phyloP scores from a whole-genome alignment of 2,113 vertebrate species.

The Brachirus orientalis region DNA sequence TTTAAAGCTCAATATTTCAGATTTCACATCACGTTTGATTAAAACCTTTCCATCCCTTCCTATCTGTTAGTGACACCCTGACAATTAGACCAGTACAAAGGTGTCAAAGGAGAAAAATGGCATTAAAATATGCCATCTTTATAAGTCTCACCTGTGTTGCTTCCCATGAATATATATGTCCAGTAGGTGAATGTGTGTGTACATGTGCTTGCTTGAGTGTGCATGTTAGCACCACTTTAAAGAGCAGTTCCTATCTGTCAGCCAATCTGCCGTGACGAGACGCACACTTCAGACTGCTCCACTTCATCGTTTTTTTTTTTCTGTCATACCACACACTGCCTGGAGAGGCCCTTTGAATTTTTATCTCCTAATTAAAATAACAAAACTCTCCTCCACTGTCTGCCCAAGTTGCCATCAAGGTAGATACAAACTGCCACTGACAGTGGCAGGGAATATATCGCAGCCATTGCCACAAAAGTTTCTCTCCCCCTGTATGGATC shows the following conservation, averaged over 20 bases:
- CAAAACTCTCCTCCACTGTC: slow-evolving; percentile 81
- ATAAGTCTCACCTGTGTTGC: slow-evolving; percentile 57
- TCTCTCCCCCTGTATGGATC: slow-evolving; percentile 48
- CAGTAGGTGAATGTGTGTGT: slow-evolving; percentile 22
- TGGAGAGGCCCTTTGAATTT: slow-evolving; percentile 83
- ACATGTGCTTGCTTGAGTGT: slow-evolving; percentile 20
- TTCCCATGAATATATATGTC: slow-evolving; percentile 9
- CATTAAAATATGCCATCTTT: slow-evolving; percentile 73
- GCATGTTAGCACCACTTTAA: slow-evolving; percentile 69
- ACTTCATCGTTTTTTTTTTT: slow-evolving; percentile 82
- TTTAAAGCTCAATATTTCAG: slow-evolving; percentile 52
- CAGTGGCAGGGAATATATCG: slow-evolving; percentile 64
- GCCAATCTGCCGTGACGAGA: slow-evolving; percentile 78
- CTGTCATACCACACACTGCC: slow-evolving; percentile 83
- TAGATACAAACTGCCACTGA: slow-evolving; percentile 80
- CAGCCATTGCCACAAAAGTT: slow-evolving; percentile 70
- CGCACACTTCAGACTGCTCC: slow-evolving; percentile 76
- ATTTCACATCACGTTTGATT: slow-evolving; percentile 61
- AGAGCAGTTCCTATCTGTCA: slow-evolving; percentile 77
- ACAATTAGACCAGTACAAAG: slow-evolving; percentile 66
- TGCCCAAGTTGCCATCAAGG: slow-evolving; percentile 80
- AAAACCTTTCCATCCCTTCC: slow-evolving; percentile 52
- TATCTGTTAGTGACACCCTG: slow-evolving; percentile 45
- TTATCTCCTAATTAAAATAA: slow-evolving; percentile 88
- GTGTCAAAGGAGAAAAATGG: slow-evolving; percentile 66